These are phyloP conservation scores for Pseudachorutes palmiensis DNA, from an alignment of 1,140 invertebrate species.

Conservation along the genomic window DNA sequence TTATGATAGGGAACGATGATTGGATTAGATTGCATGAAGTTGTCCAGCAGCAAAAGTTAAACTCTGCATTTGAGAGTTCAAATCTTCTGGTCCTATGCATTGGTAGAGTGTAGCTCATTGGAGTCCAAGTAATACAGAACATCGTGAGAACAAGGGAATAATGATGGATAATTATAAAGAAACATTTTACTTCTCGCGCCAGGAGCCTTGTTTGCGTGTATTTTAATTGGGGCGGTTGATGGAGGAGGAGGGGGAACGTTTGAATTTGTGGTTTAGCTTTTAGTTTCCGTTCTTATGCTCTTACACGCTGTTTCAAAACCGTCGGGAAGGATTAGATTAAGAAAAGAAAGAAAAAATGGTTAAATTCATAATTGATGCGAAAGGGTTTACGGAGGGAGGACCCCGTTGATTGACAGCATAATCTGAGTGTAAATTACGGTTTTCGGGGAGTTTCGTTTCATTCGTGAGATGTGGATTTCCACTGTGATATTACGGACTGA, in stretches of 20 bases:
- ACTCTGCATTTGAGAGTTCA: too few species aligned
- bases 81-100: too few species aligned
- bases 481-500: too few species aligned
- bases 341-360: background rate
- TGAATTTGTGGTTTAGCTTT: slow-evolving; percentile 5
- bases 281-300: background rate
- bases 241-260: background rate
- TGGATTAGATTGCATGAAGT: too few species aligned
- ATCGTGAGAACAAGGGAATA: slow-evolving; percentile 39
- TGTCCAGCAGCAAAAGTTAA: too few species aligned
- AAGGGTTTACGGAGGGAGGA: slow-evolving; percentile 4
- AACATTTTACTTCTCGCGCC: slow-evolving; percentile 38
- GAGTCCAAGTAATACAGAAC: too few species aligned
- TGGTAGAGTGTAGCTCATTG: too few species aligned
- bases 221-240: slow-evolving; percentile 36
- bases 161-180: slow-evolving; percentile 38
- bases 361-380: slow-evolving; percentile 1
- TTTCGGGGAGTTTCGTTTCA: slow-evolving; percentile 28
- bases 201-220: slow-evolving; percentile 37
- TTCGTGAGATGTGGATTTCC: slow-evolving; percentile 36
- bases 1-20: too few species aligned
- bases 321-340: background rate
- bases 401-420: slow-evolving; percentile 39
- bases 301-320: background rate
- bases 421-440: slow-evolving; percentile 39